Evolutionary conservation across 2,888 invertebrate genomes (phyloP), one percentile per base, ranked within the genome.

Genomic region (Ommatoiulus sabulosus): DNA sequence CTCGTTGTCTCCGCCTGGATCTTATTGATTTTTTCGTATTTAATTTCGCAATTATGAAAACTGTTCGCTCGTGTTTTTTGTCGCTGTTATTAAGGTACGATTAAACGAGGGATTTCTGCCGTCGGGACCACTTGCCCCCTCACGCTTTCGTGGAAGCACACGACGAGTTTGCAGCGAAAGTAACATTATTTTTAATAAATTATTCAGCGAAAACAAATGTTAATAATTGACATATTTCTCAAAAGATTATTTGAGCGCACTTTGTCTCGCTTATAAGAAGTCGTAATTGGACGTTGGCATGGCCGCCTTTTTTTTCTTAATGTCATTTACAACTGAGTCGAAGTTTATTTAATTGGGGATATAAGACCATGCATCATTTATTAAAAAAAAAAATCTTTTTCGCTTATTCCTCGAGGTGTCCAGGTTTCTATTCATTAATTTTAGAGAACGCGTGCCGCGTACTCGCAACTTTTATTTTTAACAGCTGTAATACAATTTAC

Each of bases 221-320:
- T 72, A 72, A 72, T 72, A 72, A 72, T 72, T 72, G 72, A 72
- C 72, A 72, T 72, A 24, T 72, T 72, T 72, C 72, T 72, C 72
- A 24, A 72, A 72, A 72, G 72, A 72, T 72, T 72, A 72, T 24
- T 72, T 20, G 24, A 24, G 72, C 72, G 72, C 24, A 24, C 24
- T 0, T n/a, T 72, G n/a, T 63, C 63, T 63, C 63, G 4, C 5
- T n/a, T 63, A n/a, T 63, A 20, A 72, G 72, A 72, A 72, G 72
- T 72, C 72, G 24, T 72, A 72, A 72, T 72, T 72, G 72, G 72
- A 72, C 72, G 72, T 72, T 72, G 72, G 20, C 72, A 72, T 72
- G 72, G 10, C 24, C 72, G 10, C 24, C 72, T 3, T 24, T 24
- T 24, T 24, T 72, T 24, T 72, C 24, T 24, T 72, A 24, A 72